These are phyloP conservation scores for Tetramorium simillimum DNA, from an alignment of 1,140 invertebrate genomes.

Conservation along the genomic window DNA sequence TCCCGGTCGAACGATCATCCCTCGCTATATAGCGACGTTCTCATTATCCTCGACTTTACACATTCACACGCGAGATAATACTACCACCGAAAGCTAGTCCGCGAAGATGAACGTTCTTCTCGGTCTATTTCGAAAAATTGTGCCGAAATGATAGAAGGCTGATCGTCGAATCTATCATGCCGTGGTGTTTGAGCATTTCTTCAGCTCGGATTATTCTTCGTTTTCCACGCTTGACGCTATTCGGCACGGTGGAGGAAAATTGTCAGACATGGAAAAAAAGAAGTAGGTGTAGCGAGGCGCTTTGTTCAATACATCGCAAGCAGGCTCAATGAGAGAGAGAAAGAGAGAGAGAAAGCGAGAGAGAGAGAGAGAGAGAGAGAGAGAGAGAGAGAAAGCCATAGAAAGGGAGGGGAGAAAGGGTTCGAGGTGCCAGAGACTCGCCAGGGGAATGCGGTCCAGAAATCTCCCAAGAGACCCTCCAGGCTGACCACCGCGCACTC, in stretches of 20 bases:
- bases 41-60: slow-evolving; percentile 71
- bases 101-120: slow-evolving; percentile 8
- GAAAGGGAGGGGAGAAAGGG: slow-evolving; percentile 57
- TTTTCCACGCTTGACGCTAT: slow-evolving; percentile 44
- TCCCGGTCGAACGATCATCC: slow-evolving; percentile 71
- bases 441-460: slow-evolving; percentile 82
- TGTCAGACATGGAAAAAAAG: slow-evolving; percentile 63
- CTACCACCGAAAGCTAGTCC: slow-evolving; percentile 4
- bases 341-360: slow-evolving; percentile 2
- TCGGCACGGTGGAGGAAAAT: slow-evolving; percentile 71
- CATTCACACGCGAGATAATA: slow-evolving; percentile 68
- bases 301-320: slow-evolving; percentile 69
- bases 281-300: slow-evolving; percentile 58
- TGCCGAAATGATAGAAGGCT: not conserved
- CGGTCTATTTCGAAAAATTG: slow-evolving; percentile 68
- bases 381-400: not conserved
- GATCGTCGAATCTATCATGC: slow-evolving; percentile 32
- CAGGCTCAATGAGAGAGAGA: slow-evolving; percentile 48
- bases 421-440: slow-evolving; percentile 78
- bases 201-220: slow-evolving; percentile 63
- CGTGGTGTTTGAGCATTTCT: slow-evolving; percentile 66
- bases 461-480: slow-evolving; percentile 81
- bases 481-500: slow-evolving; percentile 81
- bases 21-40: slow-evolving; percentile 59
- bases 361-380: slow-evolving; percentile 18